A percentile compares a stretch with the other conserved stretches of the same genome.
These are phyloP conservation scores for Progne subis DNA, from an alignment of 2,113 vertebrate species.

Conservation along the genomic window DNA sequence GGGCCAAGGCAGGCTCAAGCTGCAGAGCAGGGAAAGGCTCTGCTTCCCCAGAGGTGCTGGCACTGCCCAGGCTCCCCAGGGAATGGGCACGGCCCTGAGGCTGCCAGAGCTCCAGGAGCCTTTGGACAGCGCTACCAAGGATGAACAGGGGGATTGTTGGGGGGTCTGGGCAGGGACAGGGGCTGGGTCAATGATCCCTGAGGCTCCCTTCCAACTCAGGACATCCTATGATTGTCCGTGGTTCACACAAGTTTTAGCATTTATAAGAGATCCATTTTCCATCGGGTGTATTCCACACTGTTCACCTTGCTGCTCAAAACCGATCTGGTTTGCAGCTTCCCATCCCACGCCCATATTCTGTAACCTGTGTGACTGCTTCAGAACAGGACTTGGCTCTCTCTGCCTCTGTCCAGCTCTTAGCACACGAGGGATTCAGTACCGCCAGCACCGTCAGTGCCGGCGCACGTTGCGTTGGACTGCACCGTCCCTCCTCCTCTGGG, in stretches of 20 bases:
- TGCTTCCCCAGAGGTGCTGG: background rate
- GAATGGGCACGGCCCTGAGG: background rate
- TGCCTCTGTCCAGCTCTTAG: background rate
- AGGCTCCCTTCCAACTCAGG: accelerated
- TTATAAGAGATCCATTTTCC: background rate
- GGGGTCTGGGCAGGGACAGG: background rate
- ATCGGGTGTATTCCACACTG: background rate
- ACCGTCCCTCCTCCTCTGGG: background rate
- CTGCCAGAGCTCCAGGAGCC: background rate
- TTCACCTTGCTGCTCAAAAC: background rate
- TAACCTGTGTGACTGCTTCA: background rate
- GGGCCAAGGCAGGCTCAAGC: accelerated
- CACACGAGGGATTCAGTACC: no score
- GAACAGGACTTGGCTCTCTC: background rate
- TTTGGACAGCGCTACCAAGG: background rate
- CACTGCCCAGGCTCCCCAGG: background rate
- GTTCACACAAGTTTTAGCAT: background rate
- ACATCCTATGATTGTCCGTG: background rate
- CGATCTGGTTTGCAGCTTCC: background rate
- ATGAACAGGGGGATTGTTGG: background rate
- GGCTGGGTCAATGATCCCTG: accelerated
- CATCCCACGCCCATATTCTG: background rate
- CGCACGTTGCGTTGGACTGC: accelerated
- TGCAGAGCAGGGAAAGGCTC: background rate
- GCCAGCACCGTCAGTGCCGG: background rate